Evolutionary conservation across 2,888 invertebrate genomes (phyloP), one percentile per base, ranked within the genome.

Genomic region (Macrophya alboannulata): DNA sequence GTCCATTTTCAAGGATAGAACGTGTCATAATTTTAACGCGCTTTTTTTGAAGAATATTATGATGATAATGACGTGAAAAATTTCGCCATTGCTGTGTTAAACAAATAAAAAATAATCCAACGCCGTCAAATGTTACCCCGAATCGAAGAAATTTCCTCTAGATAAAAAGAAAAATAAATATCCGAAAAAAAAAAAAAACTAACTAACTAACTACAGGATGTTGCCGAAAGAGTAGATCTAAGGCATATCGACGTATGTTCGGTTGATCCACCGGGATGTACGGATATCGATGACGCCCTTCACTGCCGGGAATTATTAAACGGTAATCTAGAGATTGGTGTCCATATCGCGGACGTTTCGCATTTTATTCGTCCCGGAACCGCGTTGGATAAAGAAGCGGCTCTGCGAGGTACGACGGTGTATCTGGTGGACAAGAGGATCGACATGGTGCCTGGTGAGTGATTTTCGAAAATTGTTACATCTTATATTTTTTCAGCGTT

Each of bases 321-420:
- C 91, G 96, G 97, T 4, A 96, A 96, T 90, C 95, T 95, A 76
- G 97, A 98, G 94, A 96, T 99, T 76, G 99, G 99, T 21, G 99
- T 99, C 0, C 99, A 99, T 92, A 99, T 99, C 87, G 99, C 99
- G 8, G 99, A 99, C 94, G 99, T 99, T 9, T 98, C 99, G 1
- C 98, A 99, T 94, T 99, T 99, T 91, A 98, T 99, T 86, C 95
- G 98, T 71, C 99, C 99, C 0, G 96, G 97, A 84, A 99, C 97
- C 51, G 98, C 99, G 0, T 92, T 99, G 82, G 99, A 99, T 91
- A 95, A 96, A 88, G 99, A 99, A 93, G 99, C 99, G 0, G 97
- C 98, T 0, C 95, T 96, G n/a, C 95, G 99, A 88, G 98, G 98
- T 6, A 99, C 99, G 0, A 99, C 99, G 0, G 99, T 99, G 0